Conservation (phyloP, 2,797 vertebrate species). For the Siniperca obscura region DNA sequence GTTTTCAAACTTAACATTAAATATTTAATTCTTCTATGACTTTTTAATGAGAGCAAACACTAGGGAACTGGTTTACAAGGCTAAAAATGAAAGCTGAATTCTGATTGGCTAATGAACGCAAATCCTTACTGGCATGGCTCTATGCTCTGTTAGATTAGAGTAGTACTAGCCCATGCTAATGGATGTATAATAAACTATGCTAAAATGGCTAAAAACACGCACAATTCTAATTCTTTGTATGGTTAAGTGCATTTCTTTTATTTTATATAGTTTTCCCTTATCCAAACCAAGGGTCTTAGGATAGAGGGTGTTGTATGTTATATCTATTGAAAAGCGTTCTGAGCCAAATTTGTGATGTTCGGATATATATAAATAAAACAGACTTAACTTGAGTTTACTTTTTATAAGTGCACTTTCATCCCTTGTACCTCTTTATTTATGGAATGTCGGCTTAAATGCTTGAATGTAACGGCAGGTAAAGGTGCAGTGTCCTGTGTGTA, state of each 20-base stretch:
- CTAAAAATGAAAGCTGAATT: conserved; percentile 27
- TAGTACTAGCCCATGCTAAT: background rate
- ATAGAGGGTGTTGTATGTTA: background rate
- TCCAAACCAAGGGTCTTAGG: background rate
- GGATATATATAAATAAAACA: background rate
- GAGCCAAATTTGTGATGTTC: background rate
- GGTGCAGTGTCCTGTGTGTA: background rate
- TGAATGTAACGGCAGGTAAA: background rate
- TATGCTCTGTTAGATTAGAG: background rate
- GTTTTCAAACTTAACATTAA: conserved; percentile 38
- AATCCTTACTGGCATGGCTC: conserved; percentile 8
- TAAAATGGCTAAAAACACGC: background rate
- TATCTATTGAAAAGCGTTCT: background rate
- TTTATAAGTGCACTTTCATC: background rate
- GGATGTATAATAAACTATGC: conserved; percentile 17
- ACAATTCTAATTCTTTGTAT: no score
- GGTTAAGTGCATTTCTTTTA: background rate
- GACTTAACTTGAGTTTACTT: background rate
- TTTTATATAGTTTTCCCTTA: background rate
- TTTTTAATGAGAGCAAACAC: conserved; percentile 42
- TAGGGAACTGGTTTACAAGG: conserved; percentile 22
- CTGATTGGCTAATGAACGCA: conserved; percentile 29
- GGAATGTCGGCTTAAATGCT: background rate
- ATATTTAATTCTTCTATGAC: conserved; percentile 50
- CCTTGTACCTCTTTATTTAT: background rate